phyloP scores from a whole-genome alignment of 1,140 invertebrate genomes.

The Bombus picipes region DNA sequence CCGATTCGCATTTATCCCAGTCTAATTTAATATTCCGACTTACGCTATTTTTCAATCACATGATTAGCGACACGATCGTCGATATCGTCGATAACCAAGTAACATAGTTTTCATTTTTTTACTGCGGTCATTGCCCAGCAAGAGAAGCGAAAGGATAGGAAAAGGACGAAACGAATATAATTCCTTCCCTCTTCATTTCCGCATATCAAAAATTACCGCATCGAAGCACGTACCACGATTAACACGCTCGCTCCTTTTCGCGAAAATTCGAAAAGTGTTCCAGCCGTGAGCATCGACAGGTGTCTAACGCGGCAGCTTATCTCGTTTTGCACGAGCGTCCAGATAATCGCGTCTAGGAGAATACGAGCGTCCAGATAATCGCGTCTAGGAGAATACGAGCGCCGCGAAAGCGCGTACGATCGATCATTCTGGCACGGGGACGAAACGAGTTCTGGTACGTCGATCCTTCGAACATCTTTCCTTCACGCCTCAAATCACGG shows the following conservation, averaged over 20 bases:
- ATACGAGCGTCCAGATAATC: background rate
- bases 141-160: background rate
- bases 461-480: conserved; percentile 43
- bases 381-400: background rate
- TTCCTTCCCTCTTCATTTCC: background rate
- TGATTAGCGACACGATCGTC: background rate
- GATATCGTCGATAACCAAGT: background rate
- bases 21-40: background rate
- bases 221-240: too few relatives aligned
- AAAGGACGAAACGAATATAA: background rate
- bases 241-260: background rate
- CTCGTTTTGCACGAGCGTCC: conserved; percentile 11
- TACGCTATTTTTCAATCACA: background rate
- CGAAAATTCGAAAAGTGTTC: background rate
- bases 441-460: conserved; percentile 34
- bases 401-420: conserved; percentile 14
- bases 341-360: background rate
- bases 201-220: background rate
- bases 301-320: conserved; percentile 6
- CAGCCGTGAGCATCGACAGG: background rate
- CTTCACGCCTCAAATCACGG: conserved; percentile 43
- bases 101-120: background rate
- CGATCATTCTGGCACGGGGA: conserved; percentile 34
- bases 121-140: background rate
- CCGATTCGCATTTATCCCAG: background rate